Conservation (phyloP, 2,888 invertebrate species). For the Tribolium freemani region DNA sequence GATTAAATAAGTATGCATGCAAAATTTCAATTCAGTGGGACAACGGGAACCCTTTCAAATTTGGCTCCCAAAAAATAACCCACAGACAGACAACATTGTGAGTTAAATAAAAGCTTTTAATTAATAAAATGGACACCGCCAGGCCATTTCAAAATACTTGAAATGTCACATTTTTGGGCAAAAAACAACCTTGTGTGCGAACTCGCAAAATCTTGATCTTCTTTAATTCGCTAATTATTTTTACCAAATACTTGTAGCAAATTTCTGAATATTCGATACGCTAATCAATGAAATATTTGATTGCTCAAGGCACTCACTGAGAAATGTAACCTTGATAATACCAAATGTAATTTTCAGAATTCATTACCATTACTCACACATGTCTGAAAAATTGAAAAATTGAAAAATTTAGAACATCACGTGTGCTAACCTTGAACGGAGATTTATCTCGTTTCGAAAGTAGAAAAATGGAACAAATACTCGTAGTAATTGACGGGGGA, state of each 20-base stretch:
- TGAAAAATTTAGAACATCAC: constrained; percentile 24
- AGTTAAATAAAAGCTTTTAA: no score
- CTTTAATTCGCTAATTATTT: constrained; percentile 11
- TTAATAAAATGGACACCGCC: no score
- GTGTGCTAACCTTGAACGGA: constrained; percentile 22
- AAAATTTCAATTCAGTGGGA: no score
- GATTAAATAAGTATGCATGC: no score
- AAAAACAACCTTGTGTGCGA: constrained; percentile 21
- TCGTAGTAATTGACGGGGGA: neutral
- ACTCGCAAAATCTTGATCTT: constrained; percentile 5
- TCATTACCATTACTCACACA: neutral
- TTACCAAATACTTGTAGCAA: neutral
- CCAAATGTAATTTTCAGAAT: neutral
- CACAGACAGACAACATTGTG: no score
- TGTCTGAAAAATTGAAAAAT: neutral
- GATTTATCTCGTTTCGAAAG: constrained; percentile 35
- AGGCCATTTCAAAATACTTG: neutral
- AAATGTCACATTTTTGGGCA: constrained; percentile 24
- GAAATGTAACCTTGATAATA: constrained; percentile 13
- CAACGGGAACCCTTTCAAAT: no score
- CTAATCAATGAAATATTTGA: constrained; percentile 17
- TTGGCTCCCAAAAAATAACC: no score
- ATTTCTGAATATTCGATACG: constrained; percentile 15
- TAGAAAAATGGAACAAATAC: constrained; percentile 28
- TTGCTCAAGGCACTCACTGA: constrained; percentile 3